A percentile compares a stretch with the other conserved stretches of the same genome.
phyloP scores from a whole-genome alignment of 92 coral and sea anemone species.

The Montipora capitata region DNA sequence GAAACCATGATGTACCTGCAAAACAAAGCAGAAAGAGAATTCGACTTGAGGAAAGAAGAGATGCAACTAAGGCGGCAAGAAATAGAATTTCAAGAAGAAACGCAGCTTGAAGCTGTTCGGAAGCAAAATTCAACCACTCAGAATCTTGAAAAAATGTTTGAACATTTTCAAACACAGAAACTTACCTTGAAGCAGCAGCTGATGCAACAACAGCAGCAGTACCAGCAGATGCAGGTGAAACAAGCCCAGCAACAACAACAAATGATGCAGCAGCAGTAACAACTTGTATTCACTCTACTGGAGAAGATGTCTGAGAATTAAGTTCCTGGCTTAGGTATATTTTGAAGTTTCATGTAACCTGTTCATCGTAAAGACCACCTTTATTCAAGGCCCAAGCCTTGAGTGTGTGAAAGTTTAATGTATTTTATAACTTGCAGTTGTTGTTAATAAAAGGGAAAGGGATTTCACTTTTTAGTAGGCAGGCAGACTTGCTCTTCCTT shows the following conservation, averaged over 20 bases:
- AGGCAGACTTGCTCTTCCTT: neutral
- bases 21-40: constrained; percentile 64
- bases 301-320: neutral
- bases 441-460: too few species aligned
- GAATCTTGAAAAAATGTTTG: constrained; percentile 27
- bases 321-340: too few species aligned
- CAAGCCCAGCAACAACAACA: neutral
- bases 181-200: constrained; percentile 38
- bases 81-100: constrained; percentile 49
- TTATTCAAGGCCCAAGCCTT: neutral
- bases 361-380: neutral
- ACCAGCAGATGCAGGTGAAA: constrained; percentile 50
- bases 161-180: constrained; percentile 47
- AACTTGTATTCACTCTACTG: constrained; percentile 28
- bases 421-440: too few species aligned
- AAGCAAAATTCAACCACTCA: constrained; percentile 54
- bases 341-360: neutral
- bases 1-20: constrained; percentile 49
- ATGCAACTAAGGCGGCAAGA: constrained; percentile 41
- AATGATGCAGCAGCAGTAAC: neutral
- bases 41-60: constrained; percentile 58
- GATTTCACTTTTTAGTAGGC: too few species aligned
- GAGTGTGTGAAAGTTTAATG: neutral
- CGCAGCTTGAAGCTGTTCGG: constrained; percentile 35
- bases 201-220: constrained; percentile 59